Percentiles rank a stretch among this genome's conserved stretches.
Conservation (phyloP, 2,888 invertebrate species). For the Orchesellides sinensis region DNA sequence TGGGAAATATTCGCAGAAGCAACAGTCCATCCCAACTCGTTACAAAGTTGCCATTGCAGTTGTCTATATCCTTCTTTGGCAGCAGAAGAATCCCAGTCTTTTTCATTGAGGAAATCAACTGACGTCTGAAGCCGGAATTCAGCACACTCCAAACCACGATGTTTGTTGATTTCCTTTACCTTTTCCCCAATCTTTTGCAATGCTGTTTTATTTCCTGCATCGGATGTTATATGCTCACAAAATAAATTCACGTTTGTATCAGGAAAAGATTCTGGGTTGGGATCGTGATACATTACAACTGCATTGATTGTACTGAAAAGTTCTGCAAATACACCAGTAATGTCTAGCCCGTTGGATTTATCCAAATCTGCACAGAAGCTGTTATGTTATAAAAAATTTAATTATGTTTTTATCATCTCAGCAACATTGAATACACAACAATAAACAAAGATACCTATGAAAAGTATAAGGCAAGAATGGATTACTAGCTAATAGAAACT, state of each 20-base stretch:
- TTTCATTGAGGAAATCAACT: conserved; percentile 24
- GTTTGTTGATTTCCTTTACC: conserved; percentile 51
- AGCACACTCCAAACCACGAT: conserved; percentile 35
- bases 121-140: conserved; percentile 59
- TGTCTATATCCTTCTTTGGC: conserved; percentile 54
- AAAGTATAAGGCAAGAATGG: no score
- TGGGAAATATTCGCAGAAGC: conserved; percentile 46
- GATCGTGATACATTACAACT: conserved; percentile 57
- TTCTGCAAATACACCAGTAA: conserved; percentile 38
- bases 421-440: neutral
- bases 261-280: conserved; percentile 50
- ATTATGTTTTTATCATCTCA: neutral
- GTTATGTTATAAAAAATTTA: neutral
- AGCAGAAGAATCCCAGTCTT: conserved; percentile 50
- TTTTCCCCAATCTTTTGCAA: conserved; percentile 42
- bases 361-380: conserved; percentile 62
- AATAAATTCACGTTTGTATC: conserved; percentile 44
- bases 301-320: conserved; percentile 52
- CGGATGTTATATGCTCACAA: conserved; percentile 26
- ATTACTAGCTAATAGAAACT: conserved; percentile 10
- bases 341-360: conserved; percentile 31
- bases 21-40: conserved; percentile 59
- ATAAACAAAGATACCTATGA: no score
- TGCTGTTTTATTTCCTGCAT: neutral
- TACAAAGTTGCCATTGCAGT: conserved; percentile 57